Conservation (phyloP, 1,140 invertebrate genomes). For the Apocrypta bakeri region DNA sequence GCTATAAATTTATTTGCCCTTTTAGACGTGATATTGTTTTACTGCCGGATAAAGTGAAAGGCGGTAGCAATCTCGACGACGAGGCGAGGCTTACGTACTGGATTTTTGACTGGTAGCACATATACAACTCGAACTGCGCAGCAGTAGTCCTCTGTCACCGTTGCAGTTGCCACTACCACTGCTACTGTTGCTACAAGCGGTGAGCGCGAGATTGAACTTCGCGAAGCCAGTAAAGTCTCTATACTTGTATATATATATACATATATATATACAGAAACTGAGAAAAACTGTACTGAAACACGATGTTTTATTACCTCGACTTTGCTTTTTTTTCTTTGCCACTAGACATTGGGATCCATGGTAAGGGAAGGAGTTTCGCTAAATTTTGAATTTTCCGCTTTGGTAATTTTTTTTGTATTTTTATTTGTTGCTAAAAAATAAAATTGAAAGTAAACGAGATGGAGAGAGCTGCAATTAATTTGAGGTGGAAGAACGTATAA, state of each 20-base stretch:
- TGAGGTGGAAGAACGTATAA: not conserved
- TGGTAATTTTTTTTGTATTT: not conserved
- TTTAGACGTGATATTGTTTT: constrained; percentile 66
- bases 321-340: not conserved
- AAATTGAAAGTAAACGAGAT: not conserved
- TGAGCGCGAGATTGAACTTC: not conserved
- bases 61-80: constrained; percentile 20
- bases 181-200: not conserved
- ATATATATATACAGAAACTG: no score
- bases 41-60: constrained; percentile 62
- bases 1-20: constrained; percentile 70
- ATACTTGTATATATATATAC: not conserved
- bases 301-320: not conserved
- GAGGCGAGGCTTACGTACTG: not conserved
- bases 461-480: not conserved
- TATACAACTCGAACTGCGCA: not conserved
- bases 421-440: not conserved
- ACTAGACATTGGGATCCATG: not conserved
- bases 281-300: not conserved
- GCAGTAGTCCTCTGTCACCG: not conserved
- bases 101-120: constrained; percentile 20
- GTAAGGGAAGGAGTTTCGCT: not conserved
- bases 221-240: not conserved
- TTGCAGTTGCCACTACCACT: no score
- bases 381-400: not conserved